Conservation (phyloP, 2,113 vertebrate genomes). For the Prietella phreatophila region DNA sequence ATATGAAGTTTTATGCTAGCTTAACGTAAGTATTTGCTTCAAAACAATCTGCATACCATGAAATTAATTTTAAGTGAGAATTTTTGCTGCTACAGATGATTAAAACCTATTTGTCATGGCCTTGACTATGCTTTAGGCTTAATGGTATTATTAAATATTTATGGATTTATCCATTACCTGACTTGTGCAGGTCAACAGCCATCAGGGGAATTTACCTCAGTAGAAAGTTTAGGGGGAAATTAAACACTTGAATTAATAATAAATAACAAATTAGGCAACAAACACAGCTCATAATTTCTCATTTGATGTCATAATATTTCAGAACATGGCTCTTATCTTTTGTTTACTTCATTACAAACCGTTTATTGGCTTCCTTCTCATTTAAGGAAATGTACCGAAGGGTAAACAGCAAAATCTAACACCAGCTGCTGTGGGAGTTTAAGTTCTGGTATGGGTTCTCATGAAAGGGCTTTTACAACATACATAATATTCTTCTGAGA, state of each 20-base stretch:
- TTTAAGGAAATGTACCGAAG: conserved; percentile 5
- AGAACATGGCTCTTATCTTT: neutral
- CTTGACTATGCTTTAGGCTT: neutral
- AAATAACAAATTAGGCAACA: conserved; percentile 8
- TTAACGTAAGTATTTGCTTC: neutral
- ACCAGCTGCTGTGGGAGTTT: conserved; percentile 11
- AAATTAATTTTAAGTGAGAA: neutral
- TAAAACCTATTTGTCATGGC: neutral
- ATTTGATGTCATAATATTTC: neutral
- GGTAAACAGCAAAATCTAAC: conserved; percentile 15
- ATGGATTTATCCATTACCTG: neutral
- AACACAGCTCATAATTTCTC: neutral
- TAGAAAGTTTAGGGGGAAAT: neutral
- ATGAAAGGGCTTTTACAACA: neutral
- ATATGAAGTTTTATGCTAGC: neutral
- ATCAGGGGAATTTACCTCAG: neutral
- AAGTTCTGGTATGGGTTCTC: neutral
- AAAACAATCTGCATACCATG: neutral
- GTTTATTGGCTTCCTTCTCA: conserved; percentile 45
- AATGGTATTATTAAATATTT: neutral
- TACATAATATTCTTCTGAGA: neutral
- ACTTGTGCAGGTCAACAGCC: neutral
- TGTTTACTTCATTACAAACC: conserved; percentile 27
- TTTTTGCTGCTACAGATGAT: neutral
- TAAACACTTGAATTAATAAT: neutral